Evolutionary conservation across 2,888 invertebrate species (phyloP), one percentile per base, ranked within the genome.

Genomic region (Exocentrus adspersus): DNA sequence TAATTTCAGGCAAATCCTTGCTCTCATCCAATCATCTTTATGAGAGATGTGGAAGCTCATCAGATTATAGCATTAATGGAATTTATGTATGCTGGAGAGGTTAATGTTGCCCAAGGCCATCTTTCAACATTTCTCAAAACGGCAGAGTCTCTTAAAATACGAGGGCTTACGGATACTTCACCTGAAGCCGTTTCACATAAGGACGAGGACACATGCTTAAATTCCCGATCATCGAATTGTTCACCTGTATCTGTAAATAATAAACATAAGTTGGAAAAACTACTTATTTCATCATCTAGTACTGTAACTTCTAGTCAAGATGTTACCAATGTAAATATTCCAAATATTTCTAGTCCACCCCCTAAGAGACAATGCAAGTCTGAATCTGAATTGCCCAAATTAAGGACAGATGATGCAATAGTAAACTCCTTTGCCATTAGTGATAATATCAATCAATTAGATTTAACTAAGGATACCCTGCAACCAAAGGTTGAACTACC

Each of bases 21-120:
- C 82, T 90, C 92, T 79, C 93, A 93, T 83, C 92, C 92, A 65
- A 92, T 93, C 84, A 91, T 93, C 81, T 92, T 93, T 82, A 90
- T 93, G 89, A 87, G 91, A 80, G 92, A 93, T 85, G 92, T 92
- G 77, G 91, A 91, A 78, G 91, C 90, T 77, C 87, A 88, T 77
- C 92, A 92, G 80, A 87, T 93, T 72, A 88, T 90, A 72, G 90
- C 92, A 59, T 86, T 93, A 65, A 86, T 93, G 79, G 92, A 92
- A 83, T 93, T 92, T 80, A 92, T 93, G 92, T 93, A 93, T 82
- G 91, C 91, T 72, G 93, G 93, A 57, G 92, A 92, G 84, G 93
- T 93, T 71, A 92, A 92, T 82, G 91, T 92, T 67, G 91, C 92
- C 74, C 92, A 92, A 84, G 89, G 90, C 67, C 90, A 92, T 78